Conservation (phyloP, 2,888 invertebrate genomes). For the Lacanobia wlatinum region DNA sequence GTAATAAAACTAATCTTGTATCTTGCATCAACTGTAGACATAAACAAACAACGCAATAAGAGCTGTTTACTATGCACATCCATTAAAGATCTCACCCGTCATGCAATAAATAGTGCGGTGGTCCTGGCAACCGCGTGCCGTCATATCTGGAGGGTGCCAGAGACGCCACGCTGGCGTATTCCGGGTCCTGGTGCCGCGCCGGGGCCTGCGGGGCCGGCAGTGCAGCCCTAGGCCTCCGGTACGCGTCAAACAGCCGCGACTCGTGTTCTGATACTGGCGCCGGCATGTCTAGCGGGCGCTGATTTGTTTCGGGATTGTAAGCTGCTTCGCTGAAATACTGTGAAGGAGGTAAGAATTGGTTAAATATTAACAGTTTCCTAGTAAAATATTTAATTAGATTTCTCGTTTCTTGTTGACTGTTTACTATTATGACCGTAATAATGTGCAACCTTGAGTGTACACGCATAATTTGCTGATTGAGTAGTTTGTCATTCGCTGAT, state of each 20-base stretch:
- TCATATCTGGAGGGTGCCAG: constrained; percentile 83
- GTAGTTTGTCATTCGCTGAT: constrained; percentile 14
- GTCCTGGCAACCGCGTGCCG: constrained; percentile 75
- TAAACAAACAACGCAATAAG: constrained; percentile 3
- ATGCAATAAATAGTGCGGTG: constrained; percentile 85
- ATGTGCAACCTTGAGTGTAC: constrained; percentile 28
- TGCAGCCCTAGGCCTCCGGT: constrained; percentile 84
- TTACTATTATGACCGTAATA: constrained; percentile 17
- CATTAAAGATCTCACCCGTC: constrained; percentile 78
- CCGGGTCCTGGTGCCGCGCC: constrained; percentile 82
- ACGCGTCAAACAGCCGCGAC: constrained; percentile 89
- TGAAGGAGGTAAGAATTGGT: neutral
- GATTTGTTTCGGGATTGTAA: constrained; percentile 96
- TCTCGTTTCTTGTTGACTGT: constrained; percentile 7
- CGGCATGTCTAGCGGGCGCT: constrained; percentile 90
- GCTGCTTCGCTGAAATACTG: constrained; percentile 98
- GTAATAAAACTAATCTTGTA: neutral
- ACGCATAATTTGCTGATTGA: constrained; percentile 11
- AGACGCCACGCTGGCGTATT: constrained; percentile 87
- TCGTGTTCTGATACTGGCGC: constrained; percentile 88
- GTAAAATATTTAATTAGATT: neutral
- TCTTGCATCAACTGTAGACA: neutral
- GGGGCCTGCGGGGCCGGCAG: constrained; percentile 84
- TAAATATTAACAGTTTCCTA: neutral
- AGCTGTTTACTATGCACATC: neutral